phyloP scores from a whole-genome alignment of 2,113 vertebrate species.

The Zonotrichia leucophrys region DNA sequence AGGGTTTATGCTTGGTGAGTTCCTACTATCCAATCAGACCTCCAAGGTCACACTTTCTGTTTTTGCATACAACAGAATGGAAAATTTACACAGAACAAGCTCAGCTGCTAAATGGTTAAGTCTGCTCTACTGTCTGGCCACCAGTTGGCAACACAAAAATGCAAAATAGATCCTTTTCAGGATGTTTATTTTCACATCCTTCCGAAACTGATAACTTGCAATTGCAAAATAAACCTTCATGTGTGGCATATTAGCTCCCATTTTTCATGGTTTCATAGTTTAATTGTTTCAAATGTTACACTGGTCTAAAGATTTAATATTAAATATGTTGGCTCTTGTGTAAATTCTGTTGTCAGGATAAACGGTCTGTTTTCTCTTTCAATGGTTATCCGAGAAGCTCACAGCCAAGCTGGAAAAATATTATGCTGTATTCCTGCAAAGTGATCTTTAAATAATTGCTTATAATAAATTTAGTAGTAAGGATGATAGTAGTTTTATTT shows the following conservation, averaged over 20 bases:
- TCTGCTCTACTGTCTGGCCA: constrained; percentile 62
- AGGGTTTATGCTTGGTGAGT: neutral
- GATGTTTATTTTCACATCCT: constrained; percentile 73
- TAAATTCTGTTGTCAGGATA: constrained; percentile 57
- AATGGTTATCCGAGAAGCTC: constrained; percentile 1
- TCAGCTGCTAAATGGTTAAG: constrained; percentile 59
- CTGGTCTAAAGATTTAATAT: constrained; percentile 55
- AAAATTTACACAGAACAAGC: constrained; percentile 14
- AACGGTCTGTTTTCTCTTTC: constrained; percentile 21
- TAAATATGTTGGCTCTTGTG: constrained; percentile 30
- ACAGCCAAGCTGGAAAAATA: constrained; percentile 27
- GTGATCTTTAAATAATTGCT: constrained; percentile 29
- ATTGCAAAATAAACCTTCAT: constrained; percentile 59
- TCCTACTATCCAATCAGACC: neutral
- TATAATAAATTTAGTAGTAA: constrained; percentile 9
- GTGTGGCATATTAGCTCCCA: constrained; percentile 36
- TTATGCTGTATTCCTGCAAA: neutral
- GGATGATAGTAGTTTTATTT: neutral
- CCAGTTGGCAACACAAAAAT: constrained; percentile 71
- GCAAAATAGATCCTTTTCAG: constrained; percentile 67
- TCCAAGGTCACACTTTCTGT: neutral
- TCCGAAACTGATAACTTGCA: constrained; percentile 52
- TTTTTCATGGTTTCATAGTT: constrained; percentile 61
- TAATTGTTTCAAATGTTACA: constrained; percentile 50
- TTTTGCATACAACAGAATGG: neutral